These are phyloP conservation scores for Myripristis jacobus DNA, from an alignment of 2,797 vertebrate genomes.

Conservation along the genomic window DNA sequence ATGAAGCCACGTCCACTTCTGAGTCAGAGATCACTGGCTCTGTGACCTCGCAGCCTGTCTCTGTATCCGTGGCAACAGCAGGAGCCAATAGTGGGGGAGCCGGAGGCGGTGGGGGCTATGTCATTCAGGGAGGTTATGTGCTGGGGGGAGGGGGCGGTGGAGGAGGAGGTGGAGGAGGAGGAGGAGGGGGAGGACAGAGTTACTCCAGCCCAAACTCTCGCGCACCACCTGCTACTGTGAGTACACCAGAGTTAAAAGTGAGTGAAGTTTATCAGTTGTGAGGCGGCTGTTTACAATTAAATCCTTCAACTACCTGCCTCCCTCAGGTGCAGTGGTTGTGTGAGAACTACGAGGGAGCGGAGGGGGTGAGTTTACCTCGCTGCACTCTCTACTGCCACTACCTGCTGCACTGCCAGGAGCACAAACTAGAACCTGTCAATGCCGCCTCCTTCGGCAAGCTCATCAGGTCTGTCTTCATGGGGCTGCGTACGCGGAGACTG, in stretches of 20 bases:
- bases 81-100: slow-evolving; percentile 62
- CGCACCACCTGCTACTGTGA: slow-evolving; percentile 93
- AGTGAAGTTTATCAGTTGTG: background rate
- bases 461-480: slow-evolving; percentile 95
- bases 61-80: slow-evolving; percentile 73
- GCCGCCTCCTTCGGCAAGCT: slow-evolving; percentile 96
- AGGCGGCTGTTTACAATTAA: slow-evolving; percentile 40
- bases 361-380: slow-evolving; percentile 93
- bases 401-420: slow-evolving; percentile 94
- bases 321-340: slow-evolving; percentile 92
- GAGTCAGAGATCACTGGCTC: slow-evolving; percentile 87
- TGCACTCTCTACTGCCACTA: slow-evolving; percentile 97
- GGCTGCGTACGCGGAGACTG: slow-evolving; percentile 89
- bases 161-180: slow-evolving; percentile 47
- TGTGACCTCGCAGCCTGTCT: slow-evolving; percentile 84
- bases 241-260: slow-evolving; percentile 52
- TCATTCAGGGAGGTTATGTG: slow-evolving; percentile 89
- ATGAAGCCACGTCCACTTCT: slow-evolving; percentile 84
- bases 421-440: slow-evolving; percentile 93
- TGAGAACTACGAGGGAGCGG: slow-evolving; percentile 94
- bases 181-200: slow-evolving; percentile 82
- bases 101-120: slow-evolving; percentile 79
- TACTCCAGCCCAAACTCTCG: slow-evolving; percentile 90
- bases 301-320: background rate
- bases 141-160: slow-evolving; percentile 73